phyloP scores from a whole-genome alignment of 2,888 invertebrate genomes.

The Prostheceraeus crozeri region DNA sequence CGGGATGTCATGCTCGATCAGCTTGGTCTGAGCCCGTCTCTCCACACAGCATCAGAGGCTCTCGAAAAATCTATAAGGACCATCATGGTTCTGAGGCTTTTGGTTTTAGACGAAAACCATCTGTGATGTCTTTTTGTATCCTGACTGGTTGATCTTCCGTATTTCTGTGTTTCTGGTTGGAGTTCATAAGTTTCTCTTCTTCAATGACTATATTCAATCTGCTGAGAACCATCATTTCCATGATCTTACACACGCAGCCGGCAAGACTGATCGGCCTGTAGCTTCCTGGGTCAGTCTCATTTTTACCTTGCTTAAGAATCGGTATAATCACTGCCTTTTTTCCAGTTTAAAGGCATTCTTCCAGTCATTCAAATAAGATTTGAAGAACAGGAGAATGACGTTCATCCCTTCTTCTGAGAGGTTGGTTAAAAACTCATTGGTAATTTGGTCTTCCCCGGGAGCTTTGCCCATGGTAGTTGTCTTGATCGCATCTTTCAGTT shows the following conservation, averaged over 20 bases:
- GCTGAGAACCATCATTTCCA: conserved; percentile 44
- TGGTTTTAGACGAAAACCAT: conserved; percentile 5
- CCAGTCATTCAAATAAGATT: neutral
- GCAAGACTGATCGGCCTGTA: conserved; percentile 45
- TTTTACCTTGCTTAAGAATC: conserved; percentile 41
- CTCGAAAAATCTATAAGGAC: neutral
- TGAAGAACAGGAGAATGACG: too few relatives aligned
- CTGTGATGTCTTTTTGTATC: neutral
- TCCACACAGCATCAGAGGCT: neutral
- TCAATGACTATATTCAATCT: conserved; percentile 39
- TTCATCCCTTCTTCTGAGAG: too few relatives aligned
- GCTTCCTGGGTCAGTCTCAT: conserved; percentile 40
- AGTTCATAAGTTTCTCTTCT: conserved; percentile 4
- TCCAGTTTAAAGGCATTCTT: too few relatives aligned
- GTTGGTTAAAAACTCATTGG: too few relatives aligned
- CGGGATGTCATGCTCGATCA: neutral
- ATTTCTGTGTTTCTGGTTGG: conserved; percentile 6
- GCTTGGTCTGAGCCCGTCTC: neutral
- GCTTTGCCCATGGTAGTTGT: neutral
- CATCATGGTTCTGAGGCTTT: conserved; percentile 9
- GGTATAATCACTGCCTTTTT: conserved; percentile 39
- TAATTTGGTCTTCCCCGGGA: neutral
- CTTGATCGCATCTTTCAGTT: conserved; percentile 4
- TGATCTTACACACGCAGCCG: conserved; percentile 44
- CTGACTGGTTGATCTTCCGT: neutral